Evolutionary conservation across 2,797 vertebrate species (phyloP).

Genomic region (Xyrichtys novacula): DNA sequence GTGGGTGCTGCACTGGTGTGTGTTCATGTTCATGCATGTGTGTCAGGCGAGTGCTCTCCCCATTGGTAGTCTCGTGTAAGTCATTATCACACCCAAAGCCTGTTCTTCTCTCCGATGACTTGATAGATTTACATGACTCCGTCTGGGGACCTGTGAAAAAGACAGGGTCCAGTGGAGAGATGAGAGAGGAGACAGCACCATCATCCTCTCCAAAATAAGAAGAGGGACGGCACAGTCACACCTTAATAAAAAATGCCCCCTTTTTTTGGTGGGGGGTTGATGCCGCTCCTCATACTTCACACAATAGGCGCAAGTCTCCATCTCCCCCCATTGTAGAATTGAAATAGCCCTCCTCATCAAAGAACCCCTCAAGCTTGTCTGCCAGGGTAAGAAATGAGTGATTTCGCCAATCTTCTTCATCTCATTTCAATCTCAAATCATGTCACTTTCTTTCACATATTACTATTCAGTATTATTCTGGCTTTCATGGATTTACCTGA

Average conservation of each 20-base stretch:
- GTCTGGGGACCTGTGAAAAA: conserved; percentile 79
- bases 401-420: conserved; percentile 59
- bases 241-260: conserved; percentile 69
- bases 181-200: conserved; percentile 62
- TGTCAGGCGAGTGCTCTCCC: conserved; percentile 60
- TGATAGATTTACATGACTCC: conserved; percentile 86
- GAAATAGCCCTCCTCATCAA: conserved; percentile 76
- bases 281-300: conserved; percentile 64
- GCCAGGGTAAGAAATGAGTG: conserved; percentile 59
- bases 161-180: conserved; percentile 66
- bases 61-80: conserved; percentile 85
- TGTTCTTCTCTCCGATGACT: conserved; percentile 85
- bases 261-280: conserved; percentile 40
- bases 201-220: conserved; percentile 78
- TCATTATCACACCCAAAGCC: conserved; percentile 90
- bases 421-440: conserved; percentile 78
- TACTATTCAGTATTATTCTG: conserved; percentile 61
- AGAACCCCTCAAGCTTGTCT: conserved; percentile 66
- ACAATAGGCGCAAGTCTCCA: conserved; percentile 72
- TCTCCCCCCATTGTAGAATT: conserved; percentile 64
- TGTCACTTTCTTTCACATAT: conserved; percentile 65
- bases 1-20: conserved; percentile 60
- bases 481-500: conserved; percentile 61
- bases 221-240: conserved; percentile 71
- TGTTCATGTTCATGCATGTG: conserved; percentile 36